A percentile compares a stretch with the other conserved stretches of the same genome.
Conservation (phyloP, 1,140 invertebrate genomes). For the Cydia splendana region DNA sequence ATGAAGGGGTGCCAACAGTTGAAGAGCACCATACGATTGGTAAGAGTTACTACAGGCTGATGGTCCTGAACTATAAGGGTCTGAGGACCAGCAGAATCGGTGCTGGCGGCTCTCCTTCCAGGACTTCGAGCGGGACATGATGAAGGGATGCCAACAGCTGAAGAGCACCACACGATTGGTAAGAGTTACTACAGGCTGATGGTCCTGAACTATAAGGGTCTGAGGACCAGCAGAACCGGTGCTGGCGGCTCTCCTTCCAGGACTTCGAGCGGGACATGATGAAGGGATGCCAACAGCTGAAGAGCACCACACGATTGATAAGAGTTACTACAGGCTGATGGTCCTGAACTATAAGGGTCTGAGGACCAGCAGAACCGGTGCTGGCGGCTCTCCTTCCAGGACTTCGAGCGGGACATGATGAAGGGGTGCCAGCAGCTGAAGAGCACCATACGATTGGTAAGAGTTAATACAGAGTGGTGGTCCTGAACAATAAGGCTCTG, state of each 20-base stretch:
- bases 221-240: slow-evolving; percentile 45
- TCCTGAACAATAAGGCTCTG: slow-evolving; percentile 50
- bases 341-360: not conserved
- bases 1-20: slow-evolving; percentile 60
- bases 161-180: slow-evolving; percentile 63
- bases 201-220: slow-evolving; percentile 54
- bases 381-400: slow-evolving; percentile 72
- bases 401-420: slow-evolving; percentile 65
- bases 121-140: slow-evolving; percentile 65
- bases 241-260: slow-evolving; percentile 73
- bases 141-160: slow-evolving; percentile 47
- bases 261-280: slow-evolving; percentile 68
- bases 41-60: slow-evolving; percentile 36
- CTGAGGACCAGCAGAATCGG: slow-evolving; percentile 40
- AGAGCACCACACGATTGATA: slow-evolving; percentile 61
- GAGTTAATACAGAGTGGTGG: slow-evolving; percentile 48
- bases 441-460: slow-evolving; percentile 61
- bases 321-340: slow-evolving; percentile 4
- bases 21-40: slow-evolving; percentile 60
- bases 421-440: slow-evolving; percentile 58
- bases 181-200: slow-evolving; percentile 49
- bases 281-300: slow-evolving; percentile 56
- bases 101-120: slow-evolving; percentile 72
- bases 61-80: not conserved
- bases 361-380: slow-evolving; percentile 44